Percentiles rank a stretch among this genome's conserved stretches.
Conservation (phyloP, 2,888 invertebrate species). For the Synergus itoensis region DNA sequence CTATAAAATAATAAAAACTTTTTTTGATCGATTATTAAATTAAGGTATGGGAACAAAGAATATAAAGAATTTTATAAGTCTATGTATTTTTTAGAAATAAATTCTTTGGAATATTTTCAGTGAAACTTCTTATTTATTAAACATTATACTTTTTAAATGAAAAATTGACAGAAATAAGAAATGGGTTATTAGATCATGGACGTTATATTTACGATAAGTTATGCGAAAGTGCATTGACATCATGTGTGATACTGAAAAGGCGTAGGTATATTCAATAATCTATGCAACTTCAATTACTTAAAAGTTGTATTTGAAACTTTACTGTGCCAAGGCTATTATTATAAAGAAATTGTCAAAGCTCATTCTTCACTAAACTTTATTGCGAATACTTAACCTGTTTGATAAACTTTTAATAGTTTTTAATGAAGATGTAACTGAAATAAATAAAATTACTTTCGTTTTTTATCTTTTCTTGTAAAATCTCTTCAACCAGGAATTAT, state of each 20-base stretch:
- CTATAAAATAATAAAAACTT: too few species aligned
- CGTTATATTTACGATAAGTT: constrained; percentile 15
- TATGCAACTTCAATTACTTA: constrained; percentile 29
- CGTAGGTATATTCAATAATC: background rate
- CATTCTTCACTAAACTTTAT: constrained; percentile 4
- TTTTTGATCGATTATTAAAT: too few species aligned
- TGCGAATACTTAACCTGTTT: background rate
- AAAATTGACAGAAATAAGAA: background rate
- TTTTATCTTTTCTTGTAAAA: too few species aligned
- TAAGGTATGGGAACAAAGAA: too few species aligned
- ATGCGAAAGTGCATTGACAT: constrained; percentile 24
- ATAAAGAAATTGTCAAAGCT: constrained; percentile 26
- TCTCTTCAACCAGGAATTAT: too few species aligned
- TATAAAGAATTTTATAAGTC: too few species aligned
- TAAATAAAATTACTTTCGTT: background rate
- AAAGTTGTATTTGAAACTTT: constrained; percentile 20
- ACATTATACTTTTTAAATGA: background rate
- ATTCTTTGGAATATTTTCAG: background rate
- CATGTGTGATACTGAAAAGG: constrained; percentile 11
- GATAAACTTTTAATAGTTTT: constrained; percentile 7
- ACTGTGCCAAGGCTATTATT: constrained; percentile 32
- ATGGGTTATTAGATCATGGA: background rate
- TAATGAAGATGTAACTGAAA: background rate
- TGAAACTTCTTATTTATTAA: background rate
- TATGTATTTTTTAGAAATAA: too few species aligned